A percentile compares a stretch with the other conserved stretches of the same genome.
These are phyloP conservation scores for Semicossyphus pulcher DNA, from an alignment of 2,113 vertebrate genomes.

Conservation along the genomic window DNA sequence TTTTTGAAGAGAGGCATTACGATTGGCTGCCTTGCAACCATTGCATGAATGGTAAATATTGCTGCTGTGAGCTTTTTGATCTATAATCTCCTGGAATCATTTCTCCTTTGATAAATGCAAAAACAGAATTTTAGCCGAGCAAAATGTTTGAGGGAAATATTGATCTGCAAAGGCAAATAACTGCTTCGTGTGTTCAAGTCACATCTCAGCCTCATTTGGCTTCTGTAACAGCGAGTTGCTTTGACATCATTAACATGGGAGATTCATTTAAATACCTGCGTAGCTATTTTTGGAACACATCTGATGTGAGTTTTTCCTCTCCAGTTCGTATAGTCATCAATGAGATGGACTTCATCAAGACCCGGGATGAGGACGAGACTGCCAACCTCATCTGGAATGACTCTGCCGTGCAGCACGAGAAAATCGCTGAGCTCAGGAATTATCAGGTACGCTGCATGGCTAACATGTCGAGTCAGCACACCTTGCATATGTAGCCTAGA, in stretches of 20 bases:
- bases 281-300: not conserved
- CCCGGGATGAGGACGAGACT: constrained; percentile 94
- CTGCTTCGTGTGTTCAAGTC: constrained; percentile 25
- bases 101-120: constrained; percentile 51
- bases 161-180: constrained; percentile 40
- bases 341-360: constrained; percentile 93
- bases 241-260: not conserved
- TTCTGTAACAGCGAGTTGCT: not conserved
- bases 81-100: constrained; percentile 43
- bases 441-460: constrained; percentile 88
- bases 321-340: constrained; percentile 92
- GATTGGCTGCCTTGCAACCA: constrained; percentile 65
- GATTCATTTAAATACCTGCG: constrained; percentile 12
- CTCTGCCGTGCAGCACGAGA: constrained; percentile 96
- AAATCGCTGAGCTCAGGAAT: constrained; percentile 96
- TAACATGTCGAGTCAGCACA: constrained; percentile 29
- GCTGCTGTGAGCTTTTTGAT: constrained; percentile 71
- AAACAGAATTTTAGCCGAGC: constrained; percentile 30
- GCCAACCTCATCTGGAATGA: constrained; percentile 99
- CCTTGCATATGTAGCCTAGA: constrained; percentile 3
- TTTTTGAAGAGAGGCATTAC: constrained; percentile 70
- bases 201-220: constrained; percentile 2
- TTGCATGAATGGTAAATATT: constrained; percentile 66
- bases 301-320: constrained; percentile 38
- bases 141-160: constrained; percentile 50